Conservation (phyloP, 2,113 vertebrate genomes). For the Ceyx melanurus region DNA sequence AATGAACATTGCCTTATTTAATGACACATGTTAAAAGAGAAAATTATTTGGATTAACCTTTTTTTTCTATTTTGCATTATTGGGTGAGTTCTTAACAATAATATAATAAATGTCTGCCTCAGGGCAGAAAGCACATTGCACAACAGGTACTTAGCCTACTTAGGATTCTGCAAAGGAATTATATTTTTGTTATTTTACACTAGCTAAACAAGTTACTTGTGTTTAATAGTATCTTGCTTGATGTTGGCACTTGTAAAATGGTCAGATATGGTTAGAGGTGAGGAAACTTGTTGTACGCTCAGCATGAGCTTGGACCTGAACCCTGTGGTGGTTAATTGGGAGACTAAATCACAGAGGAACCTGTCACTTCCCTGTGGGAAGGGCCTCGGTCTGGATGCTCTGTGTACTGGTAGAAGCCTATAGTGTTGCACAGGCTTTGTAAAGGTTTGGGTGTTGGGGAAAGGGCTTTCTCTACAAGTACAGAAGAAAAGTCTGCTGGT, state of each 20-base stretch:
- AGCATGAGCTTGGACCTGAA: neutral
- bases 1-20: neutral
- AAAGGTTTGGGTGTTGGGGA: neutral
- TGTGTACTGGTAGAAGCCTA: neutral
- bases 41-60: neutral
- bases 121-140: neutral
- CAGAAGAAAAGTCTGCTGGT: neutral
- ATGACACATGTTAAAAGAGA: neutral
- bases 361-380: accelerated
- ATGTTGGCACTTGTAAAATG: neutral
- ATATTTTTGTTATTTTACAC: neutral
- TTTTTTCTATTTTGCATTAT: neutral
- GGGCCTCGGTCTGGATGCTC: neutral
- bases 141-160: neutral
- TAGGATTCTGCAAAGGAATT: neutral
- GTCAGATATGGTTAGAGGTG: neutral
- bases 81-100: neutral
- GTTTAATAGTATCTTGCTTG: neutral
- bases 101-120: neutral
- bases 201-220: neutral
- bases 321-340: accelerated
- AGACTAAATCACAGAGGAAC: neutral
- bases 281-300: neutral
- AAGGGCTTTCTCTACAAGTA: neutral
- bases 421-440: neutral